phyloP scores from a whole-genome alignment of 2,113 vertebrate genomes.

The Furnarius figulus region DNA sequence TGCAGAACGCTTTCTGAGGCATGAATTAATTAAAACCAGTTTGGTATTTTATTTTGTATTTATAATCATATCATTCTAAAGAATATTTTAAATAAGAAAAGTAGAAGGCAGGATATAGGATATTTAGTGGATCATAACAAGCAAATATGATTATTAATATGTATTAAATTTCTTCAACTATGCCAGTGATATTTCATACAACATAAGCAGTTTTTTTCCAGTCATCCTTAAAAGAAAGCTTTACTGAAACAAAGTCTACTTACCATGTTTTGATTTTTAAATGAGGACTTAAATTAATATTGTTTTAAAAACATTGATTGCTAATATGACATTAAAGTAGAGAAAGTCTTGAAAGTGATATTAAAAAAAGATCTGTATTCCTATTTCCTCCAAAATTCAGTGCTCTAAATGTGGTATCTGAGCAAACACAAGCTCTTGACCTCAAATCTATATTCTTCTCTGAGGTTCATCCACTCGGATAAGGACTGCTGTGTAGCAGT shows the following conservation, averaged over 20 bases:
- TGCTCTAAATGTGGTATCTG: constrained; percentile 39
- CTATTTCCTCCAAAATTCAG: constrained; percentile 42
- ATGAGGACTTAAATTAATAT: background rate
- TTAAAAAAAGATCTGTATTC: constrained; percentile 33
- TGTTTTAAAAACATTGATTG: constrained; percentile 32
- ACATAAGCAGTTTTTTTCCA: background rate
- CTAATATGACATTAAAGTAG: background rate
- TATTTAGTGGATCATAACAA: constrained; percentile 37
- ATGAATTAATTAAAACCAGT: background rate
- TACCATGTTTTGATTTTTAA: constrained; percentile 10
- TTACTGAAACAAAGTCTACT: constrained; percentile 43
- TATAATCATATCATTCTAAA: constrained; percentile 15
- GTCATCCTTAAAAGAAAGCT: background rate
- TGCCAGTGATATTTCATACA: background rate
- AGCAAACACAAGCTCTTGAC: constrained; percentile 20
- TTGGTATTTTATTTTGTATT: background rate
- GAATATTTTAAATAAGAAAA: constrained; percentile 55
- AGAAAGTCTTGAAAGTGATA: constrained; percentile 37
- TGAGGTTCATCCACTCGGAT: background rate
- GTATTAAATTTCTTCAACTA: background rate
- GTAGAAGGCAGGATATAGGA: background rate
- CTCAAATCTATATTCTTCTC: constrained; percentile 46
- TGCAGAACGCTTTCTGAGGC: background rate
- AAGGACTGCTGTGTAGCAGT: background rate
- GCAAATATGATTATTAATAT: background rate